Base-by-base conservation (phyloP, 2,888 invertebrate genomes). In the Hecatera dysodea region DNA sequence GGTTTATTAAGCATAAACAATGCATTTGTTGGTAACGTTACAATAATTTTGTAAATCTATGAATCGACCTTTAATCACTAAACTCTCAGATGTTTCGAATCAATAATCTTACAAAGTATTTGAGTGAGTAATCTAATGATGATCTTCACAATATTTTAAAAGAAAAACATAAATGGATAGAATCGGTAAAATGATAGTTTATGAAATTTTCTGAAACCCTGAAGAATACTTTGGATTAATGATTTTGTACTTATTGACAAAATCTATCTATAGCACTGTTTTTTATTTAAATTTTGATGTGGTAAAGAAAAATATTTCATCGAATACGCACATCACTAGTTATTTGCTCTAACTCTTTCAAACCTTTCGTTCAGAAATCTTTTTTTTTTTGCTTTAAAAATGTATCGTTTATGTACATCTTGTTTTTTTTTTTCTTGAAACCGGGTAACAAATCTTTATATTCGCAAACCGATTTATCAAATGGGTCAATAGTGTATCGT, bases 281-380 rank as follows among this genome's bases (percentile, higher is more conserved):
- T n/a, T n/a, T n/a, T n/a, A n/a, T n/a, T n/a, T n/a, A n/a, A n/a
- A n/a, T n/a, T n/a, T n/a, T n/a, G n/a, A n/a, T n/a, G n/a, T n/a
- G n/a, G n/a, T n/a, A 33, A 7, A 7, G 1, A 33, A 33, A 29
- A 39, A 39, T 15, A 39, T 15, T 15, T 29, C 6, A 53, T 56
- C 56, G 56, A 11, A 56, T 56, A 22, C 22, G 36, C 22, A 36
- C 56, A 42, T 17, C 42, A 59, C 57, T 59, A 59, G 24, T 11
- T 11, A 6, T 24, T 24, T 59, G 57, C 17, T 19, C 57, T 24
- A 17, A 42, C 19, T 42, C 19, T 59, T 59, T 42, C 24, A 59
- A 59, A 42, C 9, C 11, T 42, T 59, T 59, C 57, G 57, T 59
- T 59, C 57, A 24, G 57, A 59, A 59, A 59, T 59, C 9, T 8